Conservation (phyloP, 1,140 invertebrate species). For the Cotesia vestalis region DNA sequence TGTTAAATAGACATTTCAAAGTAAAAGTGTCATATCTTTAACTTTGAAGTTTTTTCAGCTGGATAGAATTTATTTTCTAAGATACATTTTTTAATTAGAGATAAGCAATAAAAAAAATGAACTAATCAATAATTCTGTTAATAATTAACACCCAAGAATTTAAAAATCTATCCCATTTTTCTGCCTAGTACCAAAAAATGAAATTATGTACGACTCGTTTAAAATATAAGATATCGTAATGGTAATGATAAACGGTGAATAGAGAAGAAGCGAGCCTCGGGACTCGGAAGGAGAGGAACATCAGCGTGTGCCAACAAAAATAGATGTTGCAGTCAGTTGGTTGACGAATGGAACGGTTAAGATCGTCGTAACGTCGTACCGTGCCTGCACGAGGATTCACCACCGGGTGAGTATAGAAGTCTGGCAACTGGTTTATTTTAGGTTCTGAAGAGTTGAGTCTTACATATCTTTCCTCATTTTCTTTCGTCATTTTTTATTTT, state of each 20-base stretch:
- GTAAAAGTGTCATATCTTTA: no score
- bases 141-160: no score
- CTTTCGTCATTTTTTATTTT: slow-evolving; percentile 15
- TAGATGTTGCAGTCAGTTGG: slow-evolving; percentile 30
- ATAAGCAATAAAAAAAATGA: no score
- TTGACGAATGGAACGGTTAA: slow-evolving; percentile 24
- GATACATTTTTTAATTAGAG: no score
- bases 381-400: slow-evolving; percentile 26
- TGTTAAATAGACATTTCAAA: no score
- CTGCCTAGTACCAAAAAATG: neutral
- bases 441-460: neutral
- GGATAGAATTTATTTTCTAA: no score
- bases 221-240: no score
- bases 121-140: no score
- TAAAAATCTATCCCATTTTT: no score
- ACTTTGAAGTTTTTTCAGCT: no score
- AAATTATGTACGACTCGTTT: neutral
- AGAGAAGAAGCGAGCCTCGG: slow-evolving; percentile 14
- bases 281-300: neutral
- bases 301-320: slow-evolving; percentile 35
- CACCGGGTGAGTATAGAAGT: slow-evolving; percentile 4
- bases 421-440: slow-evolving; percentile 21
- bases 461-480: slow-evolving; percentile 10
- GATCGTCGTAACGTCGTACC: slow-evolving; percentile 9
- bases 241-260: slow-evolving; percentile 17